A percentile compares a stretch with the other conserved stretches of the same genome.
phyloP scores from a whole-genome alignment of 1,140 invertebrate species.

The Himalopsyche phryganea region DNA sequence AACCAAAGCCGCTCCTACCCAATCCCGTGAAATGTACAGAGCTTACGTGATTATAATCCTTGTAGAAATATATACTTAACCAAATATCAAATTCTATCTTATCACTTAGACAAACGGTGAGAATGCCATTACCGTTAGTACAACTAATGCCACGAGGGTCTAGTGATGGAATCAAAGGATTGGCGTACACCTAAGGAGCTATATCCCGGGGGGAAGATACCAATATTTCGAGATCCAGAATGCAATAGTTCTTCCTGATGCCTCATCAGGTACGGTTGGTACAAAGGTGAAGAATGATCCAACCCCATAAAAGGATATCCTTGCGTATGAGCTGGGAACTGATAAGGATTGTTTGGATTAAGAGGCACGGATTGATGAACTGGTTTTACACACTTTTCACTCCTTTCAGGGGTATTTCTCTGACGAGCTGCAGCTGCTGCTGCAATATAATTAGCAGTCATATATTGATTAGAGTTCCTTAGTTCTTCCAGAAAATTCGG shows the following conservation, averaged over 20 bases:
- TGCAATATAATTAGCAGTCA: constrained; percentile 57
- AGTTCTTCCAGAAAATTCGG: constrained; percentile 63
- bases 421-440: constrained; percentile 51
- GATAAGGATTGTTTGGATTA: constrained; percentile 46
- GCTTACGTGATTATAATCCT: too few species aligned
- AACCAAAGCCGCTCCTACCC: too few species aligned
- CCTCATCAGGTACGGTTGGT: constrained; percentile 65
- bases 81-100: too few species aligned
- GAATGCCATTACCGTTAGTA: too few species aligned
- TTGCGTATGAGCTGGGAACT: constrained; percentile 53
- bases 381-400: constrained; percentile 50
- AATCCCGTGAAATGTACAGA: too few species aligned
- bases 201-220: constrained; percentile 61
- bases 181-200: constrained; percentile 61
- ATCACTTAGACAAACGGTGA: too few species aligned
- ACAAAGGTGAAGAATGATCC: constrained; percentile 59
- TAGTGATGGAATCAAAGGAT: constrained; percentile 62
- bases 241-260: constrained; percentile 58
- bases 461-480: constrained; percentile 52
- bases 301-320: constrained; percentile 58
- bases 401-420: constrained; percentile 40
- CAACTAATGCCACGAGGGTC: constrained; percentile 53
- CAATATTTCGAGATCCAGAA: constrained; percentile 51
- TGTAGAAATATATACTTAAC: too few species aligned
- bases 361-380: constrained; percentile 48